Conservation (phyloP, 2,797 vertebrate genomes). For the Tenualosa thibaudeaui region DNA sequence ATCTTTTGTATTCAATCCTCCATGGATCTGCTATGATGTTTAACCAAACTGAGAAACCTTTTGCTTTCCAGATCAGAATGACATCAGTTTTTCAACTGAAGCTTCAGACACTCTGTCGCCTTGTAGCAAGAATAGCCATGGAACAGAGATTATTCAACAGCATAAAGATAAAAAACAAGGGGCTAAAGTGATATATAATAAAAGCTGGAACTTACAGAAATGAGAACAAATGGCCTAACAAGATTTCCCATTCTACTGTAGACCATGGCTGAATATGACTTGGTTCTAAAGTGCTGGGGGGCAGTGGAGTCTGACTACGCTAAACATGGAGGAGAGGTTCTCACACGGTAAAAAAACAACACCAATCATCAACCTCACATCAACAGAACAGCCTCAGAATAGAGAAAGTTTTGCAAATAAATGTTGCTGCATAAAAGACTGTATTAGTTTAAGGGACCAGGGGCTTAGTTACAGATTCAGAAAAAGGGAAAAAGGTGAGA, state of each 20-base stretch:
- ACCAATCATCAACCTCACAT: background rate
- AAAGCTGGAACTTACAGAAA: background rate
- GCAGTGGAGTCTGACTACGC: conserved; percentile 66
- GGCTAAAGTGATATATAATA: background rate
- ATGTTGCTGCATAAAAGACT: too few relatives aligned
- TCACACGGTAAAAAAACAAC: conserved; percentile 61
- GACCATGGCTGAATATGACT: conserved; percentile 72
- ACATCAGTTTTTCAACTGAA: background rate
- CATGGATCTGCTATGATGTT: background rate
- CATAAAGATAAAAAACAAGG: too few relatives aligned
- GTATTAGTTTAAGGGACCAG: background rate
- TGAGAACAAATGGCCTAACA: background rate
- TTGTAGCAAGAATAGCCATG: background rate
- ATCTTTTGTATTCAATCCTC: background rate
- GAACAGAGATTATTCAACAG: background rate
- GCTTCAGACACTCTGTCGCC: background rate
- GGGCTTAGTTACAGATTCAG: background rate
- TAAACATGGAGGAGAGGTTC: conserved; percentile 61
- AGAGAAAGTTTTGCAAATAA: background rate
- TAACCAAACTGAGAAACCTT: background rate
- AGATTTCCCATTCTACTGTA: conserved; percentile 26
- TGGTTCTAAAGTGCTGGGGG: conserved; percentile 69
- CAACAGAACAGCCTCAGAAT: background rate
- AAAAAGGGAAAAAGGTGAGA: background rate
- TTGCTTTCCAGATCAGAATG: background rate